Conservation (phyloP, 2,888 invertebrate species). For the Tinea trinotella region DNA sequence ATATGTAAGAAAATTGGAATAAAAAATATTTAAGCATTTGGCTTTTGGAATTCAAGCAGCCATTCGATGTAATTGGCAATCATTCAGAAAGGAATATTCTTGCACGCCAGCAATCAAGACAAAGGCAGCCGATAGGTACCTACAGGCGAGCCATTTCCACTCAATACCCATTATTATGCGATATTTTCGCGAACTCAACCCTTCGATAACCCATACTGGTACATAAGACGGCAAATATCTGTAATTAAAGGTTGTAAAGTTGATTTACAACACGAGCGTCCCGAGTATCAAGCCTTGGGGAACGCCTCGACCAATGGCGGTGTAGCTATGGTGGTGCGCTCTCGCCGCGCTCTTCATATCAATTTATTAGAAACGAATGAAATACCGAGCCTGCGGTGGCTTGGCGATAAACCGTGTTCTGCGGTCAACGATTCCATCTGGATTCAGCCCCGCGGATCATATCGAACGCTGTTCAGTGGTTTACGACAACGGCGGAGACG, state of each 20-base stretch:
- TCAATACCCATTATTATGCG: constrained; percentile 72
- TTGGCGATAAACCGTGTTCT: constrained; percentile 54
- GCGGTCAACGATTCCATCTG: constrained; percentile 64
- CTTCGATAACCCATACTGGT: constrained; percentile 64
- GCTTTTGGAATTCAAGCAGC: constrained; percentile 61
- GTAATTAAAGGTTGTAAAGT: constrained; percentile 73
- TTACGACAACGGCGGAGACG: constrained; percentile 63
- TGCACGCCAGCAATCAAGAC: constrained; percentile 66
- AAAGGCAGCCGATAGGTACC: constrained; percentile 68
- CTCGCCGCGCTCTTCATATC: constrained; percentile 50
- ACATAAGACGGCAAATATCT: constrained; percentile 70
- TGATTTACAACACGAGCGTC: constrained; percentile 63
- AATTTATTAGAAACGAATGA: constrained; percentile 71
- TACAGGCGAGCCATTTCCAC: constrained; percentile 67
- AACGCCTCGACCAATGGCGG: constrained; percentile 59
- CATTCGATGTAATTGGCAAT: constrained; percentile 71
- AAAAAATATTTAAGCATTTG: constrained; percentile 50
- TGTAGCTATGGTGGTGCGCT: not conserved
- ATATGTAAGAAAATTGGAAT: constrained; percentile 57
- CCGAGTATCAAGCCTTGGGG: constrained; percentile 57
- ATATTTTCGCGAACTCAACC: constrained; percentile 70
- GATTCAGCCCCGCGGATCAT: constrained; percentile 51
- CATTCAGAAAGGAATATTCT: constrained; percentile 65
- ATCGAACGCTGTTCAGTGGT: constrained; percentile 60
- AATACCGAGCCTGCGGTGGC: constrained; percentile 56